These are phyloP conservation scores for Spatulosminthurus flaviceps DNA, from an alignment of 2,888 invertebrate genomes.

Conservation along the genomic window DNA sequence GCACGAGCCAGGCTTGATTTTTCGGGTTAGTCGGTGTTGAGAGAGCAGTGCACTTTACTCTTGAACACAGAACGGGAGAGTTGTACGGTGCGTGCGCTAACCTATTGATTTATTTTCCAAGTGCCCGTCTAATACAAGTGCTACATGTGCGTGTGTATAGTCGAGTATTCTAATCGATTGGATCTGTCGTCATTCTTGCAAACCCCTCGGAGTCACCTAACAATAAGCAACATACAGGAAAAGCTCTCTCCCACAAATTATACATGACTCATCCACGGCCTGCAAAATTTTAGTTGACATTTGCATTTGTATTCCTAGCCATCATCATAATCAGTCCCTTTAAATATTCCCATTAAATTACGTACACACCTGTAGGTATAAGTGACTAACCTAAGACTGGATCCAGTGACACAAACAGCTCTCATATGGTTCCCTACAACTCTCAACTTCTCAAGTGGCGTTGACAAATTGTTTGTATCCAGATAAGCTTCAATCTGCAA, in stretches of 20 bases:
- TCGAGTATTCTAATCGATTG: slow-evolving; percentile 19
- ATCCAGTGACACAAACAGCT: too few species aligned
- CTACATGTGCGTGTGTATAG: neutral
- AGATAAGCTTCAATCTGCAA: neutral
- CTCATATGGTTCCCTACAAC: too few species aligned
- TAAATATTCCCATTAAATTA: too few species aligned
- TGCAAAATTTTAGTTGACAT: slow-evolving; percentile 1
- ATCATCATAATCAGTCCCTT: too few species aligned
- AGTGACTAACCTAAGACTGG: too few species aligned
- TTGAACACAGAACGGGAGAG: neutral
- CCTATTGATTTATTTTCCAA: slow-evolving; percentile 24
- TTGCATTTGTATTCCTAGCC: neutral
- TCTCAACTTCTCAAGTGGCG: neutral
- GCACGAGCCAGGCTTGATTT: slow-evolving; percentile 1
- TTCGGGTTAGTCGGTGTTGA: neutral
- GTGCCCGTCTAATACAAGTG: too few species aligned
- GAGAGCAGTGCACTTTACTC: slow-evolving; percentile 2
- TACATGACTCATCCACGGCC: slow-evolving; percentile 20
- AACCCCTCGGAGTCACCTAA: slow-evolving; percentile 1
- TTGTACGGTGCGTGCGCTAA: slow-evolving; percentile 25
- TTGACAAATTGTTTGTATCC: neutral
- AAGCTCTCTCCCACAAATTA: neutral
- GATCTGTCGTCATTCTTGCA: slow-evolving; percentile 27
- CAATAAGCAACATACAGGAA: neutral
- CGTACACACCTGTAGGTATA: too few species aligned